Evolutionary conservation across 1,140 invertebrate genomes (phyloP).

Genomic region (Pseudomyrmex cubaensis): DNA sequence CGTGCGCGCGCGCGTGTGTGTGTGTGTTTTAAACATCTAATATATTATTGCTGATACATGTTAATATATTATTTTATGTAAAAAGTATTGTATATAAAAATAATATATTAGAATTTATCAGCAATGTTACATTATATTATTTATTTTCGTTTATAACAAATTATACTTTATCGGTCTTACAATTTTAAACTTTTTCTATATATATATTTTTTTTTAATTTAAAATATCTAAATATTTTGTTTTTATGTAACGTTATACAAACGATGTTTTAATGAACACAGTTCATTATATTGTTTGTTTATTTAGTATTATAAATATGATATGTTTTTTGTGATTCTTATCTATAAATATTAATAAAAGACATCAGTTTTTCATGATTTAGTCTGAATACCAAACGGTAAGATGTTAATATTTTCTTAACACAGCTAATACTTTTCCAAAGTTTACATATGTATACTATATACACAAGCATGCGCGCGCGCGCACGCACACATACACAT

Average conservation of each 20-base stretch:
- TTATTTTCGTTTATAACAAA: too few species aligned
- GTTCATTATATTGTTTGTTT: slow-evolving; percentile 17
- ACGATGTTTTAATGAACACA: background rate
- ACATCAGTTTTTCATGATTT: slow-evolving; percentile 40
- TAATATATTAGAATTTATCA: too few species aligned
- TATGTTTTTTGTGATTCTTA: slow-evolving; percentile 31
- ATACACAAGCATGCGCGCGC: background rate
- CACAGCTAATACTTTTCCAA: background rate
- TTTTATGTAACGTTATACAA: slow-evolving; percentile 23
- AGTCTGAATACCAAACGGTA: slow-evolving; percentile 25
- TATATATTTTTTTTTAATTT: too few species aligned
- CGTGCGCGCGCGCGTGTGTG: background rate
- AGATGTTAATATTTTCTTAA: slow-evolving; percentile 48
- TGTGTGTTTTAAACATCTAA: background rate
- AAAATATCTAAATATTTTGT: too few species aligned
- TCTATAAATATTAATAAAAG: slow-evolving; percentile 12
- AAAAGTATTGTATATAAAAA: too few species aligned
- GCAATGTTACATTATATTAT: too few species aligned
- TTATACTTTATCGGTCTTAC: too few species aligned
- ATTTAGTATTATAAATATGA: background rate
- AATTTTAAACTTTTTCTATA: too few species aligned
- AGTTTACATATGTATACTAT: background rate
- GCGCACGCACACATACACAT: too few species aligned
- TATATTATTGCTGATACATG: too few species aligned
- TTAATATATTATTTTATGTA: too few species aligned